A percentile compares a stretch with the other conserved stretches of the same genome.
Evolutionary conservation across 2,113 vertebrate genomes (phyloP).

Genomic region (Lynx canadensis): DNA sequence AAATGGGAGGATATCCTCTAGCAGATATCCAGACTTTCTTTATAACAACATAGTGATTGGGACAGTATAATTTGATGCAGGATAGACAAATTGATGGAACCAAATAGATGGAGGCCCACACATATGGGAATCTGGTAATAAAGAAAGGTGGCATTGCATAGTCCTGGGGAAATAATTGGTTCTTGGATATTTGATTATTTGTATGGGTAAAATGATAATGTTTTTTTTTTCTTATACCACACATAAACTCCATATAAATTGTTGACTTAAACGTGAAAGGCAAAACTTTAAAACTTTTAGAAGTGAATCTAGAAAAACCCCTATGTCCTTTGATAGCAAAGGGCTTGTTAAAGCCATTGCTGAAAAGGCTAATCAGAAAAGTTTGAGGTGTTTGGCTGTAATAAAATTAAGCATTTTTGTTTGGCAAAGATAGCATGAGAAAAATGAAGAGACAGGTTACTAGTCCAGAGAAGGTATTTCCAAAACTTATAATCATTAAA

Average conservation of each 20-base stretch:
- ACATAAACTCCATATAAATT: background rate
- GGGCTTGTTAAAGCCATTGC: background rate
- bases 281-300: conserved; percentile 17
- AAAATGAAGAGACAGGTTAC: background rate
- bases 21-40: background rate
- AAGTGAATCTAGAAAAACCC: background rate
- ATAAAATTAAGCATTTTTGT: conserved; percentile 25
- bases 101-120: background rate
- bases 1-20: background rate
- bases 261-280: background rate
- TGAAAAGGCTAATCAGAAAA: background rate
- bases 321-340: background rate
- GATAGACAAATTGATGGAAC: background rate
- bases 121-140: too few species aligned
- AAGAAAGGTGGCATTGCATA: too few species aligned
- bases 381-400: background rate
- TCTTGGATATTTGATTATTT: background rate
- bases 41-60: background rate
- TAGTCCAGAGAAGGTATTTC: background rate
- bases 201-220: background rate
- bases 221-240: background rate
- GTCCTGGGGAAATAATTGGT: background rate
- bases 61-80: background rate
- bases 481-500: background rate
- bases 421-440: background rate